Conservation (phyloP, 2,113 vertebrate species). For the Trichechus manatus region DNA sequence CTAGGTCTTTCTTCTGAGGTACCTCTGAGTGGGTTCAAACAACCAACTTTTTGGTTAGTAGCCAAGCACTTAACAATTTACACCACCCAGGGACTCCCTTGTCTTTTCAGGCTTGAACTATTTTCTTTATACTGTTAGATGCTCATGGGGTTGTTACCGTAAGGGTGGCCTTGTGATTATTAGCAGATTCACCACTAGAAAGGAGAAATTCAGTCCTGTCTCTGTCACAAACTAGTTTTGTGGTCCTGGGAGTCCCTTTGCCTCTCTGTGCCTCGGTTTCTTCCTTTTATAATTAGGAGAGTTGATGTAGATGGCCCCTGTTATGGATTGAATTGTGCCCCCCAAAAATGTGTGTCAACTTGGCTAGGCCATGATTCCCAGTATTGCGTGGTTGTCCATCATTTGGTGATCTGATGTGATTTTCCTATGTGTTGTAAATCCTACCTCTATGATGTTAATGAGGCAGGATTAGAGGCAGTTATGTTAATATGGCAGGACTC, state of each 20-base stretch:
- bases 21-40: no score
- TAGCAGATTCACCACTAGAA: constrained; percentile 55
- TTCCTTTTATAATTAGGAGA: constrained; percentile 28
- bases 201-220: neutral
- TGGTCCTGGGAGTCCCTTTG: neutral
- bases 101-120: constrained; percentile 45
- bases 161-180: constrained; percentile 43
- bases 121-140: constrained; percentile 65
- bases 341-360: neutral
- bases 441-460: neutral
- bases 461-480: neutral
- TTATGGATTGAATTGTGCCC: neutral
- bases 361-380: no score
- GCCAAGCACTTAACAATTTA: no score
- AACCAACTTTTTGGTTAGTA: no score
- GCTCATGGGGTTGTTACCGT: constrained; percentile 7
- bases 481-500: neutral
- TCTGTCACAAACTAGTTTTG: constrained; percentile 6
- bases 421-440: neutral
- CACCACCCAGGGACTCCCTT: neutral
- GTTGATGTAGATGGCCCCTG: neutral
- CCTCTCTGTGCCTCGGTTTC: neutral
- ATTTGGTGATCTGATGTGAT: no score
- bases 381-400: no score
- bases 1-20: no score